A percentile compares a stretch with the other conserved stretches of the same genome.
Conservation (phyloP, 2,888 invertebrate genomes). For the Cepaea hortensis region DNA sequence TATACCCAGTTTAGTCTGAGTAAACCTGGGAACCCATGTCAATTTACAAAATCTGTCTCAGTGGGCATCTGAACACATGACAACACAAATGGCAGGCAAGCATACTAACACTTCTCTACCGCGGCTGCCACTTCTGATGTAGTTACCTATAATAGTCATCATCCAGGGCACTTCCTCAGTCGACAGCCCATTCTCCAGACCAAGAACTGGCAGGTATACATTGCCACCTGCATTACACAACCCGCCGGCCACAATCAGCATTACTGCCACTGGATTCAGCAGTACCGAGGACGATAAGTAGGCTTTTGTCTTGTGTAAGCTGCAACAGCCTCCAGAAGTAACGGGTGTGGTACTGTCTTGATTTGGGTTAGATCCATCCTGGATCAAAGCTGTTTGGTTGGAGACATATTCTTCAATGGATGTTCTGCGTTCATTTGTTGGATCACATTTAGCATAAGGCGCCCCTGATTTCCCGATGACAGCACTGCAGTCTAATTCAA, state of each 20-base stretch:
- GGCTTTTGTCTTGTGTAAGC: background rate
- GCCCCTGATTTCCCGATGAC: background rate
- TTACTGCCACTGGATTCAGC: conserved; percentile 25
- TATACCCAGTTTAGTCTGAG: no score
- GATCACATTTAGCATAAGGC: no score
- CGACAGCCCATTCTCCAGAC: conserved; percentile 29
- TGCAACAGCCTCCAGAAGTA: background rate
- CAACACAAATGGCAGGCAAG: no score
- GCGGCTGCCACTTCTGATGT: background rate
- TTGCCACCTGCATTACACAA: conserved; percentile 5
- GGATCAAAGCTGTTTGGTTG: background rate
- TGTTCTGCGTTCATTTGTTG: background rate
- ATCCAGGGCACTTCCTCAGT: conserved; percentile 26
- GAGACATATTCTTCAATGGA: background rate
- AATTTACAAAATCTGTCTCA: no score
- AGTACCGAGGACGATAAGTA: background rate
- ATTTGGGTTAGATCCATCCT: background rate
- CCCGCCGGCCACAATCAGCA: conserved; percentile 34
- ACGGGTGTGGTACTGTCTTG: background rate
- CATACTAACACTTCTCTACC: no score
- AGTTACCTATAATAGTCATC: conserved; percentile 26
- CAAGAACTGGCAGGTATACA: conserved; percentile 24
- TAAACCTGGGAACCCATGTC: no score
- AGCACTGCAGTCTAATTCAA: background rate
- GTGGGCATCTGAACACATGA: no score